Base-by-base conservation (phyloP, 2,113 vertebrate species). In the Mormyrus lacerda region DNA sequence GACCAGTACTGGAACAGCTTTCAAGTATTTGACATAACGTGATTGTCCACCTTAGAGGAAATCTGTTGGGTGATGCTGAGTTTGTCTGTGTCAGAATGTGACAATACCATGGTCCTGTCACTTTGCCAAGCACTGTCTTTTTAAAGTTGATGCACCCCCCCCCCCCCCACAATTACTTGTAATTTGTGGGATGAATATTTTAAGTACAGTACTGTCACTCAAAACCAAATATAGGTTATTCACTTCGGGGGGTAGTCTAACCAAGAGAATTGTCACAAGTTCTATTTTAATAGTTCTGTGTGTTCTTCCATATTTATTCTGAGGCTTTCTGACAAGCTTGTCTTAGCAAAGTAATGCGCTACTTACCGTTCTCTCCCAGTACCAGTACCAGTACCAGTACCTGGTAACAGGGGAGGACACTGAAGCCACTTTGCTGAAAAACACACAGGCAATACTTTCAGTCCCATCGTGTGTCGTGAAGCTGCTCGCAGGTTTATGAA, bases 51-150 rank as follows among this genome's bases (percentile, higher is more conserved):
- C 11, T 61, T 44, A 11, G 51, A 87, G 39, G 55, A 24, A 24
- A 11, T 17, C 35, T 44, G 17, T 87, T 1, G 7, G 55, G 35
- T 24, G 35, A 19, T 13, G 35, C 51, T 2, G 86, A 58, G 55
- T 11, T 24, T 58, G 53, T 87, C 31, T 39, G 13, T 42, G 86
- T 87, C 31, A 85, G 24, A 47, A 55, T 89, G 69, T 79, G 21
- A 83, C 4, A 44, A 51, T 31, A 51, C n/a, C 15, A 21, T 82
- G 19, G 69, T 79, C 69, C 48, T 53, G 50, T 89, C 21, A 89
- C 21, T 84, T 83, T 84, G 88, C 88, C 88, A 53, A 83, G 88
- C 48, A n/a, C 44, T n/a, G 55, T 87, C 50, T 87, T 51, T 88
- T 88, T 88, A 19, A 89, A 44, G 47, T 45, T 1, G 45, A 85